phyloP scores from a whole-genome alignment of 2,797 vertebrate genomes.

The Pseudochirops cupreus region DNA sequence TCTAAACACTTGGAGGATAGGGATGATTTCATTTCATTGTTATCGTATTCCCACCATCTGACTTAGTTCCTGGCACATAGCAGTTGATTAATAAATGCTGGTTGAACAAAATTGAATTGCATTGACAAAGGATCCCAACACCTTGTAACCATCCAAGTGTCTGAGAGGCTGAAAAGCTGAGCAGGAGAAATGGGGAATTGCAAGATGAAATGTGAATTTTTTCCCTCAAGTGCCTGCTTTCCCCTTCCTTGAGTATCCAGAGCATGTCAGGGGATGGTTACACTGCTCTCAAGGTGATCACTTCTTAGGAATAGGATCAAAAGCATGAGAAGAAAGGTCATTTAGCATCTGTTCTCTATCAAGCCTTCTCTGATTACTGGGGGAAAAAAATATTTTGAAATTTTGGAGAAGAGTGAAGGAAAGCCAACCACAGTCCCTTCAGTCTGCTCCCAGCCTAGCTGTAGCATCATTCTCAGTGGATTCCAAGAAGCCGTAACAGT shows the following conservation, averaged over 20 bases:
- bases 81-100: neutral
- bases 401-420: neutral
- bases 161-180: neutral
- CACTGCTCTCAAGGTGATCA: slow-evolving; percentile 33
- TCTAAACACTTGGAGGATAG: neutral
- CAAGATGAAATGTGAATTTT: neutral
- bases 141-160: neutral
- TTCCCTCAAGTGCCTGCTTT: neutral
- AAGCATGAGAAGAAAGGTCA: neutral
- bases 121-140: neutral
- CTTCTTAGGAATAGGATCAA: slow-evolving; percentile 22
- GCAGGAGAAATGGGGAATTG: slow-evolving; percentile 10
- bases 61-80: neutral
- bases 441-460: slow-evolving; percentile 49
- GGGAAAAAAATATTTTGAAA: neutral
- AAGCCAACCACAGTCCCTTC: neutral
- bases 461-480: neutral
- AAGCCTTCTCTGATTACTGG: neutral
- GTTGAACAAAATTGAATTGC: neutral
- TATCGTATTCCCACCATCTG: neutral
- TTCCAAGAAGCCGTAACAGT: slow-evolving; percentile 17
- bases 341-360: slow-evolving; percentile 48
- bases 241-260: slow-evolving; percentile 47
- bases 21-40: neutral
- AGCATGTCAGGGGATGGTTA: slow-evolving; percentile 41